Conservation (phyloP, 1,140 invertebrate species). For the Drosophila ananassae region DNA sequence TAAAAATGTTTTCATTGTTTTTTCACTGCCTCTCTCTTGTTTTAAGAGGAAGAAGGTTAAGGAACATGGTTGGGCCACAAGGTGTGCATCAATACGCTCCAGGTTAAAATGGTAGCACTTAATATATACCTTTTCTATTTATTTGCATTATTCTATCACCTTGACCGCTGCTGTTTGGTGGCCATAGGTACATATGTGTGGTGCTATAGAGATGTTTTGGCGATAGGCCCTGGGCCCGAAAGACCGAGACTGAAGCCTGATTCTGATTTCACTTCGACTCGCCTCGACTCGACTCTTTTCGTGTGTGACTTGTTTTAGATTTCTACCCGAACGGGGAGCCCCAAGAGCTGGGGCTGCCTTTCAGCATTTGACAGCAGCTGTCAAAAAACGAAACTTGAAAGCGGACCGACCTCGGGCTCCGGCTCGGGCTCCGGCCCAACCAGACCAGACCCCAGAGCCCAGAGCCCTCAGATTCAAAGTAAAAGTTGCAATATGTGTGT, state of each 20-base stretch:
- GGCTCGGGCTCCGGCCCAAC: background rate
- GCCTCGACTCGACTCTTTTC: constrained; percentile 32
- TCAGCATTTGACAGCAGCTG: constrained; percentile 82
- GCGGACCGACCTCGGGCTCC: constrained; percentile 70
- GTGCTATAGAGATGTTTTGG: constrained; percentile 62
- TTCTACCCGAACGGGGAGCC: constrained; percentile 52
- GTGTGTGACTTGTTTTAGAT: constrained; percentile 77
- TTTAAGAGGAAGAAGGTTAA: constrained; percentile 42
- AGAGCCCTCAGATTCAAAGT: constrained; percentile 46
- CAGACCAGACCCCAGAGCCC: constrained; percentile 49
- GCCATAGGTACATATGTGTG: constrained; percentile 11
- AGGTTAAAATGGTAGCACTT: background rate
- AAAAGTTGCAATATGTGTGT: constrained; percentile 65
- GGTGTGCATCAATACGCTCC: constrained; percentile 29
- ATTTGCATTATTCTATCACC: background rate
- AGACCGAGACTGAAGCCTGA: constrained; percentile 34
- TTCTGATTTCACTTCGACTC: constrained; percentile 37
- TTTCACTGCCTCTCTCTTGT: constrained; percentile 39
- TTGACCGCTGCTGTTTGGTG: constrained; percentile 8
- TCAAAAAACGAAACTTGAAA: constrained; percentile 79
- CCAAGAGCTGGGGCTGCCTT: constrained; percentile 67
- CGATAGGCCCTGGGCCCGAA: constrained; percentile 21
- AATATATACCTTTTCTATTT: background rate
- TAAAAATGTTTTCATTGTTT: constrained; percentile 81
- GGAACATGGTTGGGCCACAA: constrained; percentile 44